Evolutionary conservation across 1,140 invertebrate genomes (phyloP).

Genomic region (Ceratoteleas bidentatus): DNA sequence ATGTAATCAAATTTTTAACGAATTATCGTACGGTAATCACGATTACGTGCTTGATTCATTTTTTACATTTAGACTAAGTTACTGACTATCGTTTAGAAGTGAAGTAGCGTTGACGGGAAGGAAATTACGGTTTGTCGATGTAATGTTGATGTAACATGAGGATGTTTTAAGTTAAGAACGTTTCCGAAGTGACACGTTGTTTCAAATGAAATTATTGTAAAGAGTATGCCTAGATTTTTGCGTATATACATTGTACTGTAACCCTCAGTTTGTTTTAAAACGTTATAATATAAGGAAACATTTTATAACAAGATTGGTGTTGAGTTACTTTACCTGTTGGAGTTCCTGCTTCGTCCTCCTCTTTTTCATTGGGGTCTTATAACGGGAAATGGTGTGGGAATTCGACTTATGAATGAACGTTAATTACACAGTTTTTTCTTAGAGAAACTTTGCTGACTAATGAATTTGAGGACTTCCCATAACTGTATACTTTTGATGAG

Average conservation of each 20-base stretch:
- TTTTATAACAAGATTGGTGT: slow-evolving; percentile 74
- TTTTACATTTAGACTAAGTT: slow-evolving; percentile 19
- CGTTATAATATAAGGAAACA: slow-evolving; percentile 80
- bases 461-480: too few relatives aligned
- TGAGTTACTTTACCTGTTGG: too few relatives aligned
- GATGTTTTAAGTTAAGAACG: slow-evolving; percentile 53
- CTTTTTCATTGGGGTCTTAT: too few relatives aligned
- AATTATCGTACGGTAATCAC: slow-evolving; percentile 28
- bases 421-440: too few relatives aligned
- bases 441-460: too few relatives aligned
- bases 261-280: slow-evolving; percentile 79
- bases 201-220: slow-evolving; percentile 76
- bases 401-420: too few relatives aligned
- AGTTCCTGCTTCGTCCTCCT: too few relatives aligned
- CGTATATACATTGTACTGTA: slow-evolving; percentile 79
- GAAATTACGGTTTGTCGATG: slow-evolving; percentile 31
- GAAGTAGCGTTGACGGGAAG: slow-evolving; percentile 7
- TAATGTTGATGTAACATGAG: slow-evolving; percentile 44
- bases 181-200: slow-evolving; percentile 48
- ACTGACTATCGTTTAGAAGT: slow-evolving; percentile 12
- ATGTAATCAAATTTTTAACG: slow-evolving; percentile 3
- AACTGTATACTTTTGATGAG: too few relatives aligned
- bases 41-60: slow-evolving; percentile 9
- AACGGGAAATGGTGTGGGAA: too few relatives aligned
- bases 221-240: slow-evolving; percentile 79